A percentile compares a stretch with the other conserved stretches of the same genome.
Evolutionary conservation across 2,797 vertebrate species (phyloP).

Genomic region (Halcyon badia): DNA sequence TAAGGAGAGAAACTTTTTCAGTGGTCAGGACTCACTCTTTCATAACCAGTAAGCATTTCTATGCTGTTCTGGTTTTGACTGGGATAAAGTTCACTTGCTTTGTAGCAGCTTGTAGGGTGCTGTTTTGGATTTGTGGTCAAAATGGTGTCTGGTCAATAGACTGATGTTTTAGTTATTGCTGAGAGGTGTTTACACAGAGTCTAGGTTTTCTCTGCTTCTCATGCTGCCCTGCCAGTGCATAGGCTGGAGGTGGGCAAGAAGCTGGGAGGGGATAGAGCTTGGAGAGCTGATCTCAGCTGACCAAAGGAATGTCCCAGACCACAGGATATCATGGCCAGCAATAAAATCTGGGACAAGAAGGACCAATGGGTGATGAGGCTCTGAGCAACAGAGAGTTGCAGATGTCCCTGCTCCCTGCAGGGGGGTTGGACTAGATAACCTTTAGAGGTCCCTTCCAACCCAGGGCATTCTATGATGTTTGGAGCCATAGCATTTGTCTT

Average conservation of each 20-base stretch:
- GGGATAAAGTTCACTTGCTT: not conserved
- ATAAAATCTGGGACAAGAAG: not conserved
- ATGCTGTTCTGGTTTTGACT: not conserved
- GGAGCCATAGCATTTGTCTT: not conserved
- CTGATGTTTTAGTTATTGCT: not conserved
- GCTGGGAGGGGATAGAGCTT: not conserved
- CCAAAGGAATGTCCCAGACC: too few relatives aligned
- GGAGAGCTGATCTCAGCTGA: not conserved
- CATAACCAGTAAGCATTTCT: not conserved
- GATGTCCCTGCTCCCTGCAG: too few relatives aligned
- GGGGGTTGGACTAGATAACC: too few relatives aligned
- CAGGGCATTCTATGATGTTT: too few relatives aligned
- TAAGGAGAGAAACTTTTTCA: not conserved
- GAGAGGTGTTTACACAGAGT: not conserved
- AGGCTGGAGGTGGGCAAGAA: too few relatives aligned
- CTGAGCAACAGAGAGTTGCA: too few relatives aligned
- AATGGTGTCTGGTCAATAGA: not conserved
- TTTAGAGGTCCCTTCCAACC: too few relatives aligned
- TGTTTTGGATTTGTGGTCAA: not conserved
- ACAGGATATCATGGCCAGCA: too few relatives aligned
- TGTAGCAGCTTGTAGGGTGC: not conserved
- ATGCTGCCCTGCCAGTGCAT: too few relatives aligned
- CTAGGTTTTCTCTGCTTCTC: not conserved
- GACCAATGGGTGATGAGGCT: not conserved
- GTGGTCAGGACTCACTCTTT: not conserved